Base-by-base conservation (phyloP, 2,113 vertebrate species). In the Smithornis capensis region DNA sequence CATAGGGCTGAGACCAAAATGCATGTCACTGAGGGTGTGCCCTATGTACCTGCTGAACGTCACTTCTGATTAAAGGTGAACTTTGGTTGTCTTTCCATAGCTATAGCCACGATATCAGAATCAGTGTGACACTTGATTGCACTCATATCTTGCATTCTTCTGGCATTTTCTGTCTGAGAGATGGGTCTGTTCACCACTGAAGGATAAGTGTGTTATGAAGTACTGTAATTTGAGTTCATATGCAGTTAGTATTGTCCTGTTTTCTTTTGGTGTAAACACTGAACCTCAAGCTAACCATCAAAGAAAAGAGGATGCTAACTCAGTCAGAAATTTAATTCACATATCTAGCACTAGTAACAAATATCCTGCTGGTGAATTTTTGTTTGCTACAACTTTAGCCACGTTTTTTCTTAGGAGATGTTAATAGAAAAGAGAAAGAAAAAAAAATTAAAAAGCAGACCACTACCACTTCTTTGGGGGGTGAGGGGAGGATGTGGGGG, bases 181-280 rank as follows among this genome's bases (percentile, higher is more conserved):
- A 60, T 6, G 17, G 53, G 29, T 56, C 44, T 83, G 50, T 40
- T 91, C 59, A 42, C 52, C 68, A 1, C 19, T n/a, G 57, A 92
- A 69, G 64, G 40, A 76, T 82, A 47, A 79, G 33, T 33, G 52
- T 37, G 57, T 53, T 65, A 78, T n/a, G 23, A 70, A 82, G 53
- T 63, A 64, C 85, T 95, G 71, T 81, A 47, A 84, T 73, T 92
- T 75, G 87, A 91, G 83, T 60, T 96, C 79, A 8, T 31, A 85
- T 59, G 47, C 60, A 69, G 55, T 84, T 42, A 85, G 8, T n/a
- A 37, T 82, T 74, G n/a, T 65, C 64, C 45, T 84, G 37, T 45
- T 64, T 87, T 73, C 47, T 76, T 81, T 65, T 56, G 45, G 21
- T 87, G 57, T 83, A 89, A 92, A 69, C 77, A 62, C 28, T 73